Evolutionary conservation across 2,113 vertebrate species (phyloP).

Genomic region (Nothocercus julius): DNA sequence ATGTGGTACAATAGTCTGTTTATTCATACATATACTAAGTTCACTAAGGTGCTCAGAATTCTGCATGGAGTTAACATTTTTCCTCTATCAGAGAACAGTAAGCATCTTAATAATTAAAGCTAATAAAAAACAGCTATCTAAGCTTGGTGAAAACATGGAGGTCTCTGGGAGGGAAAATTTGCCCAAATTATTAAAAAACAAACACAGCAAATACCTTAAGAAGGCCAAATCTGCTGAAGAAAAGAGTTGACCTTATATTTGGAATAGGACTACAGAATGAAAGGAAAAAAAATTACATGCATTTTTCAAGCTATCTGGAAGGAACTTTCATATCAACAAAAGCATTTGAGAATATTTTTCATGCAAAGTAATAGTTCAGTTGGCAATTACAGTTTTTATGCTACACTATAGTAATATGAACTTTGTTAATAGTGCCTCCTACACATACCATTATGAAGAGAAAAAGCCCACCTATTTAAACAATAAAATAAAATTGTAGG

Average conservation of each 20-base stretch:
- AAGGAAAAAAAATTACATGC: neutral
- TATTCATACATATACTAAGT: neutral
- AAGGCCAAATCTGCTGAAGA: neutral
- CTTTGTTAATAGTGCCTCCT: constrained; percentile 50
- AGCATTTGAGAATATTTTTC: constrained; percentile 18
- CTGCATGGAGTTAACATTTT: neutral
- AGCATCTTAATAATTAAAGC: neutral
- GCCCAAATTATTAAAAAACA: neutral
- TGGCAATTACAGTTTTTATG: constrained; percentile 51
- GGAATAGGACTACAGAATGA: neutral
- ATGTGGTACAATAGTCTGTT: neutral
- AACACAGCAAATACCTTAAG: neutral
- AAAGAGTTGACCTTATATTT: neutral
- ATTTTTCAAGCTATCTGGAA: constrained; percentile 20
- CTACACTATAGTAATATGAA: neutral
- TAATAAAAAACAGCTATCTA: neutral
- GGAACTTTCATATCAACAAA: constrained; percentile 58
- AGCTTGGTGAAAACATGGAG: neutral
- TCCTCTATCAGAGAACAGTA: neutral
- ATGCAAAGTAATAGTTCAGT: constrained; percentile 39
- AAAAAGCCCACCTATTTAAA: constrained; percentile 39
- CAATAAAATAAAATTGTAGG: constrained; percentile 35
- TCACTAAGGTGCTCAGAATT: neutral
- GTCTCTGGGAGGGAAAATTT: neutral
- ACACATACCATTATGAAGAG: constrained; percentile 33